Evolutionary conservation across 2,888 invertebrate species (phyloP), one percentile per base, ranked within the genome.

Genomic region (Arrhopalites spinosus): DNA sequence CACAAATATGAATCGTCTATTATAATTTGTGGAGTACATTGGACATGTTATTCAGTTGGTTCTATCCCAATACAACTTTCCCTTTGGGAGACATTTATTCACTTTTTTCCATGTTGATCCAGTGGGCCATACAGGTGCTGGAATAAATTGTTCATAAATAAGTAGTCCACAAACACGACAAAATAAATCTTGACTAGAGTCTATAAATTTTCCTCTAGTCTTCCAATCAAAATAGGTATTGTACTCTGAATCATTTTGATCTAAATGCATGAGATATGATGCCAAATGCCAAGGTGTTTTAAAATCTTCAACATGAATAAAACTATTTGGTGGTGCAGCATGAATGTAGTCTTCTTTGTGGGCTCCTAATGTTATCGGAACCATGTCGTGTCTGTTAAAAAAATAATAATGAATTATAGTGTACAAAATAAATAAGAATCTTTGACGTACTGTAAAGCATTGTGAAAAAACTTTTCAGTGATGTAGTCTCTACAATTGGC

Each of bases 191-290:
- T 11, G 2, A 27, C 20, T n/a, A 2, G 79, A 69, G 29, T 75
- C 72, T 1, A 81, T 61, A 72, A 79, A 80, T 50, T 77, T 74
- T 61, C 81, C 81, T 7, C 76, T 79, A n/a, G 75, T 76, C 59
- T 90, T 88, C 92, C 91, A 92, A 69, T 85, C 82, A 79, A 90
- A 90, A 79, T 87, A 90, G 0, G 84, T 82, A 43, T 86, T 79
- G 79, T 86, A 86, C 20, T 87, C 86, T 0, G 83, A 84, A 8
- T 84, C 81, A 1, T 87, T 85, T 17, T 82, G 80, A 77, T 88
- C 86, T 64, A 91, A 85, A 73, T 86, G 85, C 2, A 83, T 81
- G 11, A 92, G 85, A 82, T 88, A 87, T 5, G 85, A 82, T 0
- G 89, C 91, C 45, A 84, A 81, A 30, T 82, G 78, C 64, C 78